These are phyloP conservation scores for Characodon lateralis DNA, from an alignment of 2,797 vertebrate species.

Conservation along the genomic window DNA sequence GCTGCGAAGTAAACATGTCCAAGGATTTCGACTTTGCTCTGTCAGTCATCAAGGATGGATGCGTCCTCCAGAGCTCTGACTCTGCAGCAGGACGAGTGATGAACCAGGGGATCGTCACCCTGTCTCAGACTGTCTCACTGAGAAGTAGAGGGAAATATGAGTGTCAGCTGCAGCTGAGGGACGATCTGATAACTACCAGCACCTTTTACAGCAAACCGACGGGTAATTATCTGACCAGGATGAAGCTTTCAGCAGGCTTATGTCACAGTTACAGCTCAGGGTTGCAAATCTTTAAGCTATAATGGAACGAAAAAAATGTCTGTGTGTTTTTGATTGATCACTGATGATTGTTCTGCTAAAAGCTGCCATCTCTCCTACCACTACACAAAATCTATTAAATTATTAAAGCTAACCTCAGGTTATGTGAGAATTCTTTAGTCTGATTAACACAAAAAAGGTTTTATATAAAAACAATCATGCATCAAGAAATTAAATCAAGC, in stretches of 20 bases:
- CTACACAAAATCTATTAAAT: neutral
- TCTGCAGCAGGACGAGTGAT: rapidly evolving
- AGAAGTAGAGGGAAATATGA: conserved; percentile 12
- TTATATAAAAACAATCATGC: neutral
- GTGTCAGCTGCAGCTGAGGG: conserved; percentile 57
- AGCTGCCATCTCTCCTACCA: too few relatives aligned
- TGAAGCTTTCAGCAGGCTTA: too few relatives aligned
- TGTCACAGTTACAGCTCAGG: too few relatives aligned
- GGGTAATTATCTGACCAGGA: conserved; percentile 37
- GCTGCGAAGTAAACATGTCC: conserved; percentile 51
- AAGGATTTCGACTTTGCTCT: conserved; percentile 29
- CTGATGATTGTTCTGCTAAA: too few relatives aligned
- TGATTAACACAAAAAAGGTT: neutral
- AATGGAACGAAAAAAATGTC: too few relatives aligned
- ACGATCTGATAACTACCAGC: conserved; percentile 18
- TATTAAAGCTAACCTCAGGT: neutral
- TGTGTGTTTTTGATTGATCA: too few relatives aligned
- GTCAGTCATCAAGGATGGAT: conserved; percentile 22
- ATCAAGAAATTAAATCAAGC: neutral
- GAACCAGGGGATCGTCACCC: neutral
- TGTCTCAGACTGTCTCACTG: conserved; percentile 27
- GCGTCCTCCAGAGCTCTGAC: neutral
- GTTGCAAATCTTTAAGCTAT: too few relatives aligned
- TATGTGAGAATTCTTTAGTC: neutral
- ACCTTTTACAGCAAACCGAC: neutral